Conservation (phyloP, 2,113 vertebrate genomes). For the Macquaria australasica region DNA sequence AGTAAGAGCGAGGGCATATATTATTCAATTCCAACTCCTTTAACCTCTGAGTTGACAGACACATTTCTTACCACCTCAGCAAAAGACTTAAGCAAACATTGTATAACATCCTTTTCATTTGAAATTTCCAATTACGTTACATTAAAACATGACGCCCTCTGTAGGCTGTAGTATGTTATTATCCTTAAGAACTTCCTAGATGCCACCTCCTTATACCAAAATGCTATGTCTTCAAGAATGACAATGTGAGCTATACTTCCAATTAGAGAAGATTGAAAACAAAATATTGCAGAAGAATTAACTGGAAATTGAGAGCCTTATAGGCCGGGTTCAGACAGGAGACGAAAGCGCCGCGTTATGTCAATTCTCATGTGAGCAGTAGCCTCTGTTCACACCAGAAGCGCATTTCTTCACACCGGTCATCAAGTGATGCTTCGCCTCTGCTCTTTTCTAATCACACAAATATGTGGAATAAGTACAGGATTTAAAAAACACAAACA, state of each 20-base stretch:
- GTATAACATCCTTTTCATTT: constrained; percentile 7
- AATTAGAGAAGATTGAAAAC: constrained; percentile 12
- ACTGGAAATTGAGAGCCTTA: neutral
- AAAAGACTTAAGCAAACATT: constrained; percentile 42
- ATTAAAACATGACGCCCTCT: constrained; percentile 57
- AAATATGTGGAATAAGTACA: too few species aligned
- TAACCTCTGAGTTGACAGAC: constrained; percentile 48
- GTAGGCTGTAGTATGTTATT: neutral
- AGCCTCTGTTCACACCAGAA: too few species aligned
- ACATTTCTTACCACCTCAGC: constrained; percentile 28
- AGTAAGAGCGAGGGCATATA: constrained; percentile 38
- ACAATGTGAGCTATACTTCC: constrained; percentile 15
- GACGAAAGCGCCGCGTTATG: too few species aligned
- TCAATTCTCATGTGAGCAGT: too few species aligned
- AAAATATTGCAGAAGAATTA: constrained; percentile 27
- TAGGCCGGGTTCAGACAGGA: neutral
- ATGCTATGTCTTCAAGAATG: neutral
- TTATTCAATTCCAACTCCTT: constrained; percentile 27
- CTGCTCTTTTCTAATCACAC: too few species aligned
- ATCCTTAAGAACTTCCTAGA: neutral
- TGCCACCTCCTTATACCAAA: neutral
- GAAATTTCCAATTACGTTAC: constrained; percentile 44
- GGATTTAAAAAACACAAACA: too few species aligned
- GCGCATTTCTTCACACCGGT: too few species aligned
- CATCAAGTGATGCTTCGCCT: too few species aligned